A percentile compares a stretch with the other conserved stretches of the same genome.
These are phyloP conservation scores for Dryomyza anilis DNA, from an alignment of 2,888 invertebrate genomes.

Conservation along the genomic window DNA sequence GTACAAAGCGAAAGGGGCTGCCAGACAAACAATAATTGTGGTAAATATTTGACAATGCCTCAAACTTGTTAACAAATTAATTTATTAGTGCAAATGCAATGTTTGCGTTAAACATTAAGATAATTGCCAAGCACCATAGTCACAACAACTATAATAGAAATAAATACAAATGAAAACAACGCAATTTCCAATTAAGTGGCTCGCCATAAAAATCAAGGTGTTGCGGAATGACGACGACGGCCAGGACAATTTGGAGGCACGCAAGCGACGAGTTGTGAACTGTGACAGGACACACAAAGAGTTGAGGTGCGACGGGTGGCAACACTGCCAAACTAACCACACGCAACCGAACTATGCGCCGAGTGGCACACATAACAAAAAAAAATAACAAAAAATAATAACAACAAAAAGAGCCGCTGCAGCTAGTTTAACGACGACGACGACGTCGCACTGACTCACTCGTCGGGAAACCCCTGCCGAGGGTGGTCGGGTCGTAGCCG, in stretches of 20 bases:
- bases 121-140: background rate
- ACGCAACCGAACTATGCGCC: background rate
- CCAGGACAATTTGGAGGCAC: background rate
- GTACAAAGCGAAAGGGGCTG: background rate
- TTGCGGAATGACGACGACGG: background rate
- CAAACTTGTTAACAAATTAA: background rate
- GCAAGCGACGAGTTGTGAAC: no score
- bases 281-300: no score
- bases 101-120: no score
- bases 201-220: slow-evolving; percentile 6
- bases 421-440: background rate
- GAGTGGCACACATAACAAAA: background rate
- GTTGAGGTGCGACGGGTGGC: background rate
- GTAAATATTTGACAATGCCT: background rate
- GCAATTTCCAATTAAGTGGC: background rate
- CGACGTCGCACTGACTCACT: slow-evolving; percentile 24
- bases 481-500: slow-evolving; percentile 32
- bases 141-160: slow-evolving; percentile 9
- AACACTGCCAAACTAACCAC: slow-evolving; percentile 4
- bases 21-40: background rate
- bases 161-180: background rate
- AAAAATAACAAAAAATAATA: background rate
- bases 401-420: background rate
- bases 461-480: slow-evolving; percentile 45
- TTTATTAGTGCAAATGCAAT: no score